These are phyloP conservation scores for Stylophora pistillata DNA, from an alignment of 64 coral and sea anemone genomes.

Conservation along the genomic window DNA sequence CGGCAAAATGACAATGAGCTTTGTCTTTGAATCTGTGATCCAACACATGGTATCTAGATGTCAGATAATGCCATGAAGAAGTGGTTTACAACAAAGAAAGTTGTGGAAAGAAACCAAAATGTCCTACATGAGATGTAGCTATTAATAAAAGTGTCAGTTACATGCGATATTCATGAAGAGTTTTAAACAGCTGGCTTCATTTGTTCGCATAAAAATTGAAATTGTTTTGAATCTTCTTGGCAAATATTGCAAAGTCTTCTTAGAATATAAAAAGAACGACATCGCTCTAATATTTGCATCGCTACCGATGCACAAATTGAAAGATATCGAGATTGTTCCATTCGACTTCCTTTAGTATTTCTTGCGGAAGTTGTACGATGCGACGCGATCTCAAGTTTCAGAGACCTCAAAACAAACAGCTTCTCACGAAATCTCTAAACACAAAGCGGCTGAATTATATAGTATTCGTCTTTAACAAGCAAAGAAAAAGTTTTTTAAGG, in stretches of 20 bases:
- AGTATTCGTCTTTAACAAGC: not conserved
- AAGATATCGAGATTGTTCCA: not conserved
- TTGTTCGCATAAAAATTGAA: no score
- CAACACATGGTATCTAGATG: not conserved
- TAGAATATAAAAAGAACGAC: not conserved
- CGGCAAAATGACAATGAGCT: not conserved
- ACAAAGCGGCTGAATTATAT: not conserved
- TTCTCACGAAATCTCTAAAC: not conserved
- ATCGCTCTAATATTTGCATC: not conserved
- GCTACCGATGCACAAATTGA: not conserved
- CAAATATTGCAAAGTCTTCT: not conserved
- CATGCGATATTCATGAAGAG: no score
- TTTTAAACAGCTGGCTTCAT: no score
- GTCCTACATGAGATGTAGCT: no score
- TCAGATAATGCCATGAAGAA: not conserved
- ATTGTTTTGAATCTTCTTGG: not conserved
- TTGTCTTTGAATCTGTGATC: not conserved
- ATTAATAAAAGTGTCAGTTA: no score
- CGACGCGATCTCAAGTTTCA: not conserved
- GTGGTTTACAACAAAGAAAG: not conserved
- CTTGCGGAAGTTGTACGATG: constrained; percentile 5
- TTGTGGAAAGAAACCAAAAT: not conserved
- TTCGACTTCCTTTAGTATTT: not conserved
- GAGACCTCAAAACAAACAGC: constrained; percentile 1
- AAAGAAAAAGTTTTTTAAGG: not conserved